Base-by-base conservation (phyloP, 2,797 vertebrate genomes). In the Steatocranus sp. region DNA sequence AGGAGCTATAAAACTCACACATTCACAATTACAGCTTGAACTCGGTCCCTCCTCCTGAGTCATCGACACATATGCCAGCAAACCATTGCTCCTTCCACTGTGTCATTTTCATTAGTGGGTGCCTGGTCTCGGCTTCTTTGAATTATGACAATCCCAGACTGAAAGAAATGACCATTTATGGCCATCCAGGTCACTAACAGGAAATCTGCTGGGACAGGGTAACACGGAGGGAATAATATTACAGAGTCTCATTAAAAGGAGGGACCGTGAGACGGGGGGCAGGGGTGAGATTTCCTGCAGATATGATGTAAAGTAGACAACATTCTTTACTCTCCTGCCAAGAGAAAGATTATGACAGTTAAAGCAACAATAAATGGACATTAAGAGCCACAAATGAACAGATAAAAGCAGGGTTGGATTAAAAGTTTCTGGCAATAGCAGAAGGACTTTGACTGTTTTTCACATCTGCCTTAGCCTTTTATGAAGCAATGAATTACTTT, bases 381-480 rank as follows among this genome's bases (percentile, higher is more conserved):
- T 87, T 84, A 74, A 83, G 86, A 66, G 56, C 20, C 46, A 38
- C 11, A 82, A 85, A 84, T 76, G 74, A 63, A 74, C 23, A 80
- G 56, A 85, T 81, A 75, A 84, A 83, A 86, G 34, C 27, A 14
- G 14, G 36, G 66, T 15, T 18, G 81, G 41, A 85, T 85, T 81
- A 70, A 86, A 83, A 11, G 27, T 50, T 61, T 86, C 56, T 87
- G 85, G 86, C 79, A 80, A 66, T 75, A 63, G 82, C 48, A 75
- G 38, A 68, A 27, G 4, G 34, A 48, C 30, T 84, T 81, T 80
- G 68, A 78, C 48, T 48, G 79, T 73, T 85, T 78, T 50, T 82
- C 73, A 87, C 89, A 90, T 93, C 88, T 92, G 84, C 51, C 32
- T 74, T 80, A 82, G 41, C 30, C 49, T 82, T 89, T 86, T 85